Base-by-base conservation (phyloP, 2,113 vertebrate species). In the Oenanthe melanoleuca region DNA sequence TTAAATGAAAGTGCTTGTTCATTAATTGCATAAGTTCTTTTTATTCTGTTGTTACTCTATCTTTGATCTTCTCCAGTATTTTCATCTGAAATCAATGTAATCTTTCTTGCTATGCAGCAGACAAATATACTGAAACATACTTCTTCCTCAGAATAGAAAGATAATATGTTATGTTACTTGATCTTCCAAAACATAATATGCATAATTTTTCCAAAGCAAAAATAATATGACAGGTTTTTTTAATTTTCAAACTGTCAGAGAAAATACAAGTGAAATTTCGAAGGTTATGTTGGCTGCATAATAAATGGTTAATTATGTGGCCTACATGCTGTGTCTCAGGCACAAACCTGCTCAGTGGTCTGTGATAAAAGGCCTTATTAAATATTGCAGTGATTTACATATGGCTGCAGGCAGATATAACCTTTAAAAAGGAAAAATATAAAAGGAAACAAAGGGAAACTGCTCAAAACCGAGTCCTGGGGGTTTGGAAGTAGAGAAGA, bases 321-420 rank as follows among this genome's bases (percentile, higher is more conserved):
- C 89, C 96, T 97, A 89, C 91, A 93, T 97, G 93, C 74, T 81
- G 67, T 71, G 24, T 93, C 64, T 89, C 18, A 8, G 60, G 37
- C 82, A 93, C 56, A 80, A 55, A 47, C 77, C 72, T 94, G 94
- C 72, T 95, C 88, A 93, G 95, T 84, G 91, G 80, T 83, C 94
- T 92, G 87, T 94, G 90, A 86, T 89, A 57, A 96, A 95, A 93
- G 47, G 33, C 61, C 86, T 93, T 93, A 87, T 85, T 97, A 94
- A 94, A 93, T 94, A 84, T 66, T 78, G 52, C 80, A 94, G 72
- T 85, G 89, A 93, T 90, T 78, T 96, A 86, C 0, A 0, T 88
- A 55, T 70, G 10, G 86, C 87, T 93, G 70, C 52, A 49, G 80
- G 57, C 61, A 89, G 44, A 88, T 80, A 45, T 6, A 91, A 42